Evolutionary conservation across 2,113 vertebrate genomes (phyloP).

Genomic region (Psittacula cyanocephala): DNA sequence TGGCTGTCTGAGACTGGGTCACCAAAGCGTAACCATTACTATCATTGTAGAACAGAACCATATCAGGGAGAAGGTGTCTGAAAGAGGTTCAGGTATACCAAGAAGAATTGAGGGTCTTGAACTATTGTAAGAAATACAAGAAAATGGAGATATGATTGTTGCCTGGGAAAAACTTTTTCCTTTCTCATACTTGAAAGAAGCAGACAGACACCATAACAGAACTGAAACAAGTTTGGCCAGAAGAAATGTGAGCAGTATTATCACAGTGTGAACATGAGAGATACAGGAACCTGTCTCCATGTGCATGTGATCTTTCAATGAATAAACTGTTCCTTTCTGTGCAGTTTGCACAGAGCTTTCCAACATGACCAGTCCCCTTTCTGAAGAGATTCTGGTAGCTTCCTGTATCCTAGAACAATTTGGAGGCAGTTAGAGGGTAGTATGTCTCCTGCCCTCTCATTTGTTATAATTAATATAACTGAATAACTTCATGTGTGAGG

Average conservation of each 20-base stretch:
- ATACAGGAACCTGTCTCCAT: background rate
- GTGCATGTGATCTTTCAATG: background rate
- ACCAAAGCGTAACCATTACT: background rate
- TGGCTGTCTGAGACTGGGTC: background rate
- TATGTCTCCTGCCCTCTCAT: background rate
- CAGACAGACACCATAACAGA: background rate
- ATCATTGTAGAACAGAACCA: background rate
- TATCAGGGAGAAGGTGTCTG: background rate
- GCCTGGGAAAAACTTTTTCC: background rate
- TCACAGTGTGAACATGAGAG: background rate
- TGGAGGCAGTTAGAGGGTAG: background rate
- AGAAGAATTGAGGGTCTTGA: background rate
- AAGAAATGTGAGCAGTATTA: background rate
- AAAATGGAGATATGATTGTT: background rate
- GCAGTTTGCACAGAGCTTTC: background rate
- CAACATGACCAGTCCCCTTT: background rate
- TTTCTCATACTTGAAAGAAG: background rate
- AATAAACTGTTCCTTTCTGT: background rate
- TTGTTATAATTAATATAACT: background rate
- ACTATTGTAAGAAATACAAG: background rate
- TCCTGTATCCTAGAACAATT: background rate
- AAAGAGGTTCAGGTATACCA: background rate
- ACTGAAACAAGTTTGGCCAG: background rate
- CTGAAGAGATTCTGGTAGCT: background rate
- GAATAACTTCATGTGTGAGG: background rate